Conservation (phyloP, 2,113 vertebrate genomes). For the Gracilinanus agilis region DNA sequence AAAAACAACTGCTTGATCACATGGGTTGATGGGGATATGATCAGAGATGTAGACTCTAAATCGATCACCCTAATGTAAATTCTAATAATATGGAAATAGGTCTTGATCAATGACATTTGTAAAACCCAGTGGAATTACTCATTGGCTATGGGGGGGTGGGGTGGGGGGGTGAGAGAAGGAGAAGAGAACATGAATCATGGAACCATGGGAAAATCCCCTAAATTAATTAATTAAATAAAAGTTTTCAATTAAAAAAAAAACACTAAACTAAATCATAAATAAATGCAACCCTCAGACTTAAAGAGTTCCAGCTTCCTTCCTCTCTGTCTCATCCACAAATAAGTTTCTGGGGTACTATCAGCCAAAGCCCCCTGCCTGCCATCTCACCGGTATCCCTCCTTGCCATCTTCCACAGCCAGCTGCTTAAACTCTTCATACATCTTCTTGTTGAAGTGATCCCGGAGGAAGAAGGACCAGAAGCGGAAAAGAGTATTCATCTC, state of each 20-base stretch:
- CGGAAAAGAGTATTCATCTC: constrained; percentile 99
- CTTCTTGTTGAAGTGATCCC: constrained; percentile 99
- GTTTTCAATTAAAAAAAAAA: neutral
- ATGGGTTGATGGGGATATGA: too few relatives aligned
- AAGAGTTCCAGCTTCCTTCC: neutral
- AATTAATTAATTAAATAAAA: too few relatives aligned
- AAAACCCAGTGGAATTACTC: too few relatives aligned
- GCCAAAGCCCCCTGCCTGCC: fast-evolving
- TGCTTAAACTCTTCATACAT: constrained; percentile 99
- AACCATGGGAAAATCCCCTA: too few relatives aligned
- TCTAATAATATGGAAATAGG: too few relatives aligned
- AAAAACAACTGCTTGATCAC: too few relatives aligned
- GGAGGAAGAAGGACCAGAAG: constrained; percentile 99
- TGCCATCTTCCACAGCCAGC: constrained; percentile 96
- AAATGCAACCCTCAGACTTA: neutral
- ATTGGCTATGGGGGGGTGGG: too few relatives aligned
- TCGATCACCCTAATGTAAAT: too few relatives aligned
- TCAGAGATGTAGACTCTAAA: too few relatives aligned
- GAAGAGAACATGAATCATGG: too few relatives aligned
- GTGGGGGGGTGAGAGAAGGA: too few relatives aligned
- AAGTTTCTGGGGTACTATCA: neutral
- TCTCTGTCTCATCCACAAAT: neutral
- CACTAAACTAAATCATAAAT: neutral
- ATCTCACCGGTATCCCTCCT: constrained; percentile 96
- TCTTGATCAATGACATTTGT: too few relatives aligned